phyloP scores from a whole-genome alignment of 2,113 vertebrate genomes.

The Ia io region DNA sequence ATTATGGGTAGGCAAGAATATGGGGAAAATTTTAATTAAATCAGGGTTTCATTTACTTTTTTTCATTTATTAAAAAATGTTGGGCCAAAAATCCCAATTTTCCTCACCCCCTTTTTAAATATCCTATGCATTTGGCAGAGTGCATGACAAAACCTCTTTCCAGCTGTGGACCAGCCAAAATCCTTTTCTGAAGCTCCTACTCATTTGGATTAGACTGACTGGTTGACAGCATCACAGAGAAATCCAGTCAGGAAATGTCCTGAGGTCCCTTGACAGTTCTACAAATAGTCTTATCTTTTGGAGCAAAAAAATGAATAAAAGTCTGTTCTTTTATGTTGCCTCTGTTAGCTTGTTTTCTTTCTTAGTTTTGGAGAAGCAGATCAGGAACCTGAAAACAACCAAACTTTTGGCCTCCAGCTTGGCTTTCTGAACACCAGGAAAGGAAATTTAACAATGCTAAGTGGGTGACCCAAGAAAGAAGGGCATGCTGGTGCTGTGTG shows the following conservation, averaged over 20 bases:
- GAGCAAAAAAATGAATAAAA: conserved; percentile 49
- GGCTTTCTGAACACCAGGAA: conserved; percentile 27
- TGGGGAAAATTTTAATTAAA: conserved; percentile 76
- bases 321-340: conserved; percentile 56
- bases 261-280: conserved; percentile 74
- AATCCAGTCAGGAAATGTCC: conserved; percentile 72
- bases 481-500: no score
- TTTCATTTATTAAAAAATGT: conserved; percentile 67
- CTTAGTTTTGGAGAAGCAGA: conserved; percentile 31
- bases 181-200: conserved; percentile 81
- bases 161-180: conserved; percentile 78
- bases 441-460: not conserved
- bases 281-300: conserved; percentile 78
- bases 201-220: conserved; percentile 82
- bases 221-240: conserved; percentile 79
- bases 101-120: conserved; percentile 60
- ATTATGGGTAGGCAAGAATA: conserved; percentile 58
- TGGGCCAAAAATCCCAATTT: conserved; percentile 60
- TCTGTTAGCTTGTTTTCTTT: conserved; percentile 63
- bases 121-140: conserved; percentile 78
- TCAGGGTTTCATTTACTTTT: conserved; percentile 64
- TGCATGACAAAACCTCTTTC: conserved; percentile 74
- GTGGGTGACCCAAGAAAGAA: not conserved
- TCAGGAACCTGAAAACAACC: not conserved
- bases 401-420: not conserved